Evolutionary conservation across 2,113 vertebrate species (phyloP).

Genomic region (Peromyscus leucopus): DNA sequence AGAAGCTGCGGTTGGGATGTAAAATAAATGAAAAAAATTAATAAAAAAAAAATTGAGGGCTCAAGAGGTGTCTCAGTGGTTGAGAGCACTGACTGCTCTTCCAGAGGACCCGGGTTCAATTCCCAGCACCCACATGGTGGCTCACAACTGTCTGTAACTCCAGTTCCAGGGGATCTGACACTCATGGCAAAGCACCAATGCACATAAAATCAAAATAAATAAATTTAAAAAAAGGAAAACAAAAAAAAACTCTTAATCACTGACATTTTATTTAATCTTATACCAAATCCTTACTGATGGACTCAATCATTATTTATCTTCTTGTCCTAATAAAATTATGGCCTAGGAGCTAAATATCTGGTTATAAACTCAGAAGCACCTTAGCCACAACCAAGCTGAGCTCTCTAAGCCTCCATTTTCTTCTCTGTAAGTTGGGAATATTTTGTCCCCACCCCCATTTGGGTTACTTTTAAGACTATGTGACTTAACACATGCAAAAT

Average conservation of each 20-base stretch:
- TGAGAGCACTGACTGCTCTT: too few species aligned
- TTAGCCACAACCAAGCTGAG: background rate
- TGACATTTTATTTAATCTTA: background rate
- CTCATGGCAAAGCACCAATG: too few species aligned
- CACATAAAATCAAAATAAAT: too few species aligned
- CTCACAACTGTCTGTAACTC: too few species aligned
- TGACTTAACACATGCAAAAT: background rate
- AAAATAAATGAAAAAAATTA: background rate
- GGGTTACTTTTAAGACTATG: background rate
- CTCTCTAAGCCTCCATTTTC: background rate
- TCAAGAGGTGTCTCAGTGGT: too few species aligned
- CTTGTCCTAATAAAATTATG: background rate
- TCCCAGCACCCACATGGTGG: too few species aligned
- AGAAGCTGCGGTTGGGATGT: background rate
- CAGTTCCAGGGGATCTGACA: too few species aligned
- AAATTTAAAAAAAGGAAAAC: background rate
- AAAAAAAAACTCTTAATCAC: slow-evolving; percentile 1
- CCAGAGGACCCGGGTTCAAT: too few species aligned
- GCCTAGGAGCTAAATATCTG: background rate
- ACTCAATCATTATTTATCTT: background rate
- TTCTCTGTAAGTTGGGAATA: background rate
- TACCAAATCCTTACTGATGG: background rate
- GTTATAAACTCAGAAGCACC: background rate
- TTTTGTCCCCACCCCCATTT: background rate
- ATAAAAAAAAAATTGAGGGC: background rate